Evolutionary conservation across 2,797 vertebrate genomes (phyloP), one percentile per base, ranked within the genome.

Genomic region (Darevskia nairensis): DNA sequence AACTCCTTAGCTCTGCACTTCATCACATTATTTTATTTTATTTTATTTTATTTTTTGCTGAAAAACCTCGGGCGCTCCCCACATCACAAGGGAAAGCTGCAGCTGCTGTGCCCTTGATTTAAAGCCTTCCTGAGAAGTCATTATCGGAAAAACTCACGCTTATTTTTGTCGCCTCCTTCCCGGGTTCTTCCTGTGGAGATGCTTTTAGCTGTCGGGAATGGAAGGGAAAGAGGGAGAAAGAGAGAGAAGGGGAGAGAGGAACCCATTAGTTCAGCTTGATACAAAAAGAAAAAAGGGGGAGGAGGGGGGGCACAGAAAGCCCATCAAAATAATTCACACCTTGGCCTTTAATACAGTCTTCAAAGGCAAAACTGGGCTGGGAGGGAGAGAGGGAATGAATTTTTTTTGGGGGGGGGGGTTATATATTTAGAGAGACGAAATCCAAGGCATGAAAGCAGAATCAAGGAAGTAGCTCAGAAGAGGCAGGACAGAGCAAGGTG

Each of bases 131-230:
- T 11, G 27, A 50, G 82, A 93, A 72, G 88, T 85, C 92, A n/a
- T 86, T 29, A 29, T 19, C 68, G 69, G 59, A 44, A 92, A 84
- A 93, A 99, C 98, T 99, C 96, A 99, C 99, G 15, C 98, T 99
- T 94, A 99, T 99, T 97, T 99, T 99, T 66, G 98, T 99, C 0
- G 97, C 98, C 8, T 98, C 98, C 96, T 97, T 98, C 84, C 96
- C 96, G 0, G 96, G 94, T 91, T 98, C 97, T 94, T 98, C 98
- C 95, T 96, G 96, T 61, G 90, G 95, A 23, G 94, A 96, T 66
- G 97, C 94, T 88, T 95, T 95, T 91, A 98, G 97, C 98, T 99
- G 95, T 44, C 3, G 81, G 90, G 90, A 86, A 85, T 59, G 21
- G 3, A 44, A 32, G 6, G 69, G 15, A 83, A 92, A 72, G 86